Conservation (phyloP, 1,140 invertebrate genomes). For the Mercenaria mercenaria region DNA sequence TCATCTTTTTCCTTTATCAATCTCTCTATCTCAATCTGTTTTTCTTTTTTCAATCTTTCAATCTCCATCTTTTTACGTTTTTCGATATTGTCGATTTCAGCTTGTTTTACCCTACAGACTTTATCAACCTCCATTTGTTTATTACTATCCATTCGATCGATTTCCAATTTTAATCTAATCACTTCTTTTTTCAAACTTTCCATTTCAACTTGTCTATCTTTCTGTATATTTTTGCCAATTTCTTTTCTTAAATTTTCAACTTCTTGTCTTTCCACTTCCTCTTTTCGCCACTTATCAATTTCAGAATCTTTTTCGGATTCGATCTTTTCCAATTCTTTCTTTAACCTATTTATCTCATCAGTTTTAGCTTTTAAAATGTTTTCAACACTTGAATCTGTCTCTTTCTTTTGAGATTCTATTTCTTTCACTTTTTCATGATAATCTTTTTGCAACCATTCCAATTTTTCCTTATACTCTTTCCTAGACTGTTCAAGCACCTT, state of each 20-base stretch:
- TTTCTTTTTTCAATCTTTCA: constrained; percentile 57
- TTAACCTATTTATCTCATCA: constrained; percentile 17
- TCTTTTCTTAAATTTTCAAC: constrained; percentile 49
- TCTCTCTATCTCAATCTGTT: constrained; percentile 48
- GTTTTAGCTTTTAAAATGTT: constrained; percentile 1
- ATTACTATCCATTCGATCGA: constrained; percentile 42
- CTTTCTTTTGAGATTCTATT: not conserved
- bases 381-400: not conserved
- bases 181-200: constrained; percentile 54
- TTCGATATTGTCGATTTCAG: constrained; percentile 58
- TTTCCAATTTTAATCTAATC: constrained; percentile 49
- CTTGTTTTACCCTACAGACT: constrained; percentile 44
- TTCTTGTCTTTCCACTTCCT: constrained; percentile 46
- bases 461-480: not conserved
- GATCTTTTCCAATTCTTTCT: constrained; percentile 22
- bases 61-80: constrained; percentile 65
- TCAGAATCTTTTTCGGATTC: constrained; percentile 48
- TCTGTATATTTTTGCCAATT: constrained; percentile 54
- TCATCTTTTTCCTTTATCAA: constrained; percentile 31
- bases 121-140: constrained; percentile 53
- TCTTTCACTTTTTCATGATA: not conserved
- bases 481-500: not conserved
- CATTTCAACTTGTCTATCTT: constrained; percentile 45
- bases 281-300: constrained; percentile 52
- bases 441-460: not conserved